Base-by-base conservation (phyloP, 2,888 invertebrate species). In the Agrotis clavis region DNA sequence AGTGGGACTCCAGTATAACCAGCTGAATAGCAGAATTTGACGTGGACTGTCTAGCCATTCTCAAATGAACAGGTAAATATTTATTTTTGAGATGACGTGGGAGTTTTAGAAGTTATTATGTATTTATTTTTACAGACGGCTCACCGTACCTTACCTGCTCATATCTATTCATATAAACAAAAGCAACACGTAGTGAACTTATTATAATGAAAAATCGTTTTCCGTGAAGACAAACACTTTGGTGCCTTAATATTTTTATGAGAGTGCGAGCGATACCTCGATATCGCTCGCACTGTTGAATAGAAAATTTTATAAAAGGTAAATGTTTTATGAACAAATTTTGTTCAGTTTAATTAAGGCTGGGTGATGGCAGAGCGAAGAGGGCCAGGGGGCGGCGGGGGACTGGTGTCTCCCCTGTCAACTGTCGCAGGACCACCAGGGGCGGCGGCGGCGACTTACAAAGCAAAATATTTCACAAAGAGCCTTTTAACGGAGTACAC, bases 391-490 rank as follows among this genome's bases (percentile, higher is more conserved):
- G 2, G 19, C 0, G 2, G 30, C 1, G 9, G 68, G 65, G 57
- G 62, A 65, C 11, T 19, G 25, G 56, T 0, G 21, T 9, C 21
- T 30, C 65, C 71, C 68, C 67, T 71, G 75, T 77, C 73, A 79
- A 66, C 63, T 79, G 82, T 72, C 83, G 79, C 54, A 41, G 60
- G 71, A 56, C 56, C 66, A 53, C 63, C 47, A 53, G 18, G 35
- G 56, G 51, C 59, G 66, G 59, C 45, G 18, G 67, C 62, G 68
- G 71, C 64, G 66, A 79, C 74, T 74, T 71, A 86, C 85, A 73
- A 79, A 81, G 81, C 78, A 73, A 83, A 81, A 85, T 83, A 85
- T 83, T 85, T 81, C 65, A 85, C 87, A 86, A 81, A 85, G 81
- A 81, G 69, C 81, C 73, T 83, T 86, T 77, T 73, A 71, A 68